Evolutionary conservation across 2,113 vertebrate genomes (phyloP), one percentile per base, ranked within the genome.

Genomic region (Salvelinus namaycush): DNA sequence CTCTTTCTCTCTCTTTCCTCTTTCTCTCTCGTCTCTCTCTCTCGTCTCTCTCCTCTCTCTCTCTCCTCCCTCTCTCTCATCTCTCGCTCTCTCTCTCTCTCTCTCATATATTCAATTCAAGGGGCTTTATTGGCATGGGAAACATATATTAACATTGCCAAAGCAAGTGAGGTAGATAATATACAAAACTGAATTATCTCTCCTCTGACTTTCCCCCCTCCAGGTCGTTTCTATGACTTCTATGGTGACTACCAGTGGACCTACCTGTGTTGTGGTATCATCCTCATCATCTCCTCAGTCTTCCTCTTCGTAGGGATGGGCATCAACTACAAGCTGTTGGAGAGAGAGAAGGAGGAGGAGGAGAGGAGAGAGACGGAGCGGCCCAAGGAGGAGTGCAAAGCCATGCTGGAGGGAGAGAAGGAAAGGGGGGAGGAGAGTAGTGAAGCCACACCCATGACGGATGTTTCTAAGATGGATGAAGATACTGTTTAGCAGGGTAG

Each of bases 301-400:
- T 92, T 97, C 84, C 95, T 99, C 75, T 96, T 99, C 39, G 88
- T 96, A 0, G 96, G 96, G 20, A 99, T 99, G 96, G 95, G 96
- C 76, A 93, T 97, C 89, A 98, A 99, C 89, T 99, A 99, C 77
- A 93, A n/a, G 1, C 85, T 99, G 76, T 7, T 96, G 85, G 96
- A 92, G 0, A 91, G 83, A 68, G 96, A 99, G 84, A 93, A 83
- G 86, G 93, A 94, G 74, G 92, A 86, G 0, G 89, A 93, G 79
- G 91, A 93, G 81, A 90, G 76, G 72, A 86, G 68, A 0, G 89
- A 78, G 78, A 88, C n/a, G 48, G 76, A 87, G 0, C 91, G 93
- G 79, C 83, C 82, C 48, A 94, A 94, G 77, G 95, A 94, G 51
- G 95, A 95, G 9, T n/a, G 29, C 3, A 0, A 75, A 0, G 86